Evolutionary conservation across 2,797 vertebrate species (phyloP).

Genomic region (Rhabdophis nuchalis): DNA sequence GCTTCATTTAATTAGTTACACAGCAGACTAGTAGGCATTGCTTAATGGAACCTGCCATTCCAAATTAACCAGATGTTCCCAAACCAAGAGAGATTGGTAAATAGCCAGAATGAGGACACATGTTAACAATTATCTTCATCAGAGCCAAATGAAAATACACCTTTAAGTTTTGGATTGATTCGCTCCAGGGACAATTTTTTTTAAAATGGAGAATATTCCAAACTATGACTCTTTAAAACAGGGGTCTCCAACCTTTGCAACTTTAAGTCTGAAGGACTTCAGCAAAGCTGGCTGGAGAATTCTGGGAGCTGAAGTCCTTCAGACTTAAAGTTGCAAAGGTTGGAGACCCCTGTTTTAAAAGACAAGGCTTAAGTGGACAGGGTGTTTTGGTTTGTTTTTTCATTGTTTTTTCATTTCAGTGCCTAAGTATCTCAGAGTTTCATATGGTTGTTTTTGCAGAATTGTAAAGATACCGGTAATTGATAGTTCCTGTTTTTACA

Average conservation of each 20-base stretch:
- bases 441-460: neutral
- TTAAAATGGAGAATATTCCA: slow-evolving; percentile 43
- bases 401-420: slow-evolving; percentile 13
- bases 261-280: too few relatives aligned
- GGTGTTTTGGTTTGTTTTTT: neutral
- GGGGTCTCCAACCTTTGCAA: too few relatives aligned
- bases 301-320: too few relatives aligned
- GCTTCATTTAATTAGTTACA: slow-evolving; percentile 70
- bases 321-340: too few relatives aligned
- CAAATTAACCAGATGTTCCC: slow-evolving; percentile 67
- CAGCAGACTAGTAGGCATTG: slow-evolving; percentile 65
- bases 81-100: slow-evolving; percentile 53
- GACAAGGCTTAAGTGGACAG: slow-evolving; percentile 9
- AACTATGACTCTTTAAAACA: slow-evolving; percentile 35
- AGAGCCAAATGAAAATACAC: slow-evolving; percentile 50
- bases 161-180: slow-evolving; percentile 60
- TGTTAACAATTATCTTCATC: slow-evolving; percentile 63
- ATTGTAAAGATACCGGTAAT: slow-evolving; percentile 15
- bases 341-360: too few relatives aligned
- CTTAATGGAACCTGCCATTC: slow-evolving; percentile 70
- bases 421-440: slow-evolving; percentile 14
- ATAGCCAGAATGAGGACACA: slow-evolving; percentile 58
- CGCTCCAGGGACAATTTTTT: slow-evolving; percentile 37
- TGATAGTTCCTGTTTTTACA: neutral
- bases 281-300: too few relatives aligned